Conservation (phyloP, 2,113 vertebrate genomes). For the Percina caprodes region DNA sequence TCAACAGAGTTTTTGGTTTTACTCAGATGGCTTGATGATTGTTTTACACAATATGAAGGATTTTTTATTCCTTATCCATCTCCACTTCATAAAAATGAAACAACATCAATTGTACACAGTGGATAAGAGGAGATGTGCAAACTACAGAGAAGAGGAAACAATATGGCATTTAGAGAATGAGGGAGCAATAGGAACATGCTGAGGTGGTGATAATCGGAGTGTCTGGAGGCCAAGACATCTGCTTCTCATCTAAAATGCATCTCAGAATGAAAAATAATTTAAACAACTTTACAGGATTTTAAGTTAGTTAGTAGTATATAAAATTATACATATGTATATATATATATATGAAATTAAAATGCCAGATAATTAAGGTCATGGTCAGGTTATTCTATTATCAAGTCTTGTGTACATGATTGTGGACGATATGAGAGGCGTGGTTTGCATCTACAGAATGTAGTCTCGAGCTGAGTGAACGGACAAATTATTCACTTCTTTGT, state of each 20-base stretch:
- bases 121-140: background rate
- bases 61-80: background rate
- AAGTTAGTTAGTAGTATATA: too few relatives aligned
- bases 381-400: background rate
- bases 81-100: background rate
- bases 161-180: slow-evolving; percentile 6
- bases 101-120: background rate
- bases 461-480: background rate
- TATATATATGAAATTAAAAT: too few relatives aligned
- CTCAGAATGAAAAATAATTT: background rate
- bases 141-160: background rate
- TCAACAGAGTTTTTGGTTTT: background rate
- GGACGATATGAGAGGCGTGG: background rate
- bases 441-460: background rate
- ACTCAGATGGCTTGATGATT: background rate
- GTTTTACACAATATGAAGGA: too few relatives aligned
- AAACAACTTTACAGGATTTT: background rate
- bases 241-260: slow-evolving; percentile 20
- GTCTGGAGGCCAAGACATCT: slow-evolving; percentile 35
- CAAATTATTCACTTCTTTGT: background rate
- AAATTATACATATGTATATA: too few relatives aligned
- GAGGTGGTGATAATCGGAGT: slow-evolving; percentile 23
- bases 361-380: too few relatives aligned
- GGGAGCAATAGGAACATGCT: slow-evolving; percentile 24
- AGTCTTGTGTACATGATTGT: background rate